phyloP scores from a whole-genome alignment of 2,113 vertebrate species.

The Sinocyclocheilus grahami region DNA sequence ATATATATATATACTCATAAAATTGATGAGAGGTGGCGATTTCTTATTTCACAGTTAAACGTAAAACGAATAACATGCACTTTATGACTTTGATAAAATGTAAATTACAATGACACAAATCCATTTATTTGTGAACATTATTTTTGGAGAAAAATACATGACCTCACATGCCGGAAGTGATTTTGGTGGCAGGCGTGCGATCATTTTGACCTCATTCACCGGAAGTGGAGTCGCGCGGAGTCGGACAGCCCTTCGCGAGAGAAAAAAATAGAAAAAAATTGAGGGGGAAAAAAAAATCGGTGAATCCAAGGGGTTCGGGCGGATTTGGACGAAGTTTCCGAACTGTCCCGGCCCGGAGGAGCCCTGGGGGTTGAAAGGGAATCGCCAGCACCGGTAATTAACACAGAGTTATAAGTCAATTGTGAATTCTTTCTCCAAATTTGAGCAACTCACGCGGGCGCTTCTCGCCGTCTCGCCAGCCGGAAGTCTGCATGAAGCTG shows the following conservation, averaged over 20 bases:
- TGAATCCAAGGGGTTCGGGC: slow-evolving; percentile 69
- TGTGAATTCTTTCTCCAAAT: slow-evolving; percentile 69
- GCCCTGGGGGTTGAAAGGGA: slow-evolving; percentile 70
- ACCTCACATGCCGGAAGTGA: slow-evolving; percentile 55
- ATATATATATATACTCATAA: background rate
- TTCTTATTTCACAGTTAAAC: background rate
- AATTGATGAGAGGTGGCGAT: background rate
- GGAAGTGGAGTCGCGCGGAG: slow-evolving; percentile 63
- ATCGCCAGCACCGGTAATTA: slow-evolving; percentile 74
- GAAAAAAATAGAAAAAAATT: slow-evolving; percentile 62
- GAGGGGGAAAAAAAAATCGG: slow-evolving; percentile 66
- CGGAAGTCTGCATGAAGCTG: slow-evolving; percentile 82
- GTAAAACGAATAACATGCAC: too few species aligned
- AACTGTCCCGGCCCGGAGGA: slow-evolving; percentile 75
- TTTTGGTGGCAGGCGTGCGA: background rate
- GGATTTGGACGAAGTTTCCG: slow-evolving; percentile 79
- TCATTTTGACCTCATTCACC: slow-evolving; percentile 58
- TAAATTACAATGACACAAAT: background rate
- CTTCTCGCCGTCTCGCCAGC: slow-evolving; percentile 68
- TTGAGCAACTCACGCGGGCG: slow-evolving; percentile 62
- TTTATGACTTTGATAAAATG: background rate
- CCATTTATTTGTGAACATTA: background rate
- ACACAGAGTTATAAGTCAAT: slow-evolving; percentile 63
- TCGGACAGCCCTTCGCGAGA: slow-evolving; percentile 57
- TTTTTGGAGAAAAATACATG: background rate